Conservation (phyloP, 2,113 vertebrate genomes). For the Piliocolobus tephrosceles region DNA sequence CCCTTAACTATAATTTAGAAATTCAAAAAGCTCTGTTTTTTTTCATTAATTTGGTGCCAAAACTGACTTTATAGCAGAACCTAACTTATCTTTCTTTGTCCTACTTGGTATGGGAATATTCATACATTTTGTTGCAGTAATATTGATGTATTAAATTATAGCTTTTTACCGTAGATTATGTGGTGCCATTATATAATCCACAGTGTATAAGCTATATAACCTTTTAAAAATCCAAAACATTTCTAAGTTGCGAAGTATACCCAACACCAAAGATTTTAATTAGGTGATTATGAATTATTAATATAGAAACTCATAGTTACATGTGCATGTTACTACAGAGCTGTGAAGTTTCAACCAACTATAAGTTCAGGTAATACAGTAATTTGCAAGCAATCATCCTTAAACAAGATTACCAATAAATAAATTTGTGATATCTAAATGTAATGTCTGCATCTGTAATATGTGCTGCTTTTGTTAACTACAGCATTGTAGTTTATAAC, state of each 20-base stretch:
- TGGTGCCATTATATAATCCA: not conserved
- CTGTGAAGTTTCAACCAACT: not conserved
- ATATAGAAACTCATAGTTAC: not conserved
- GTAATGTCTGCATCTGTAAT: not conserved
- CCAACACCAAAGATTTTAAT: not conserved
- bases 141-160: not conserved
- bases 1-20: not conserved
- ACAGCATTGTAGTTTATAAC: not conserved
- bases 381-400: not conserved
- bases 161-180: not conserved
- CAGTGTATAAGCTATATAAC: not conserved
- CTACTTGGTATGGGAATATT: not conserved
- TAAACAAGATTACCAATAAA: not conserved
- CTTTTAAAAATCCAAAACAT: conserved; percentile 21
- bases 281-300: not conserved
- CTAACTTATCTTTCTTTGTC: not conserved
- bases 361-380: not conserved
- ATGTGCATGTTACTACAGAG: not conserved
- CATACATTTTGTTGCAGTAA: not conserved
- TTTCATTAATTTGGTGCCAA: not conserved
- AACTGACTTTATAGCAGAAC: conserved; percentile 11
- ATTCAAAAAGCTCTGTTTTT: not conserved
- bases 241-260: not conserved
- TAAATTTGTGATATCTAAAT: not conserved
- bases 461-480: not conserved